phyloP scores from a whole-genome alignment of 2,888 invertebrate genomes.

The Coelinius sp. region DNA sequence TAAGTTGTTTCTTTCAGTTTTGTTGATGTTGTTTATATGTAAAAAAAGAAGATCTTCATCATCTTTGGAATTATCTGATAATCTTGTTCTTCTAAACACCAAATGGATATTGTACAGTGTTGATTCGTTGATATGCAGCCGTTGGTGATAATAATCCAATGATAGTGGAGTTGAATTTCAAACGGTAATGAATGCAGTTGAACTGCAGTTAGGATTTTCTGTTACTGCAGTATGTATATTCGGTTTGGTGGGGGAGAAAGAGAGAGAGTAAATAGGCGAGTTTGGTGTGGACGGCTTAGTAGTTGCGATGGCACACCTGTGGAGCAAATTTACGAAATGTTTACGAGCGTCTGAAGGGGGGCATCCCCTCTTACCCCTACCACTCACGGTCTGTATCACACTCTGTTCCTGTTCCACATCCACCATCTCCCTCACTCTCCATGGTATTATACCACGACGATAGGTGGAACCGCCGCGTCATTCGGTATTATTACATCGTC shows the following conservation, averaged over 20 bases:
- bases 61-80: background rate
- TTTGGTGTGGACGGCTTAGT: conserved; percentile 64
- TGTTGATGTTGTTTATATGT: background rate
- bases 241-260: background rate
- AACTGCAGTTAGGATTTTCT: conserved; percentile 4
- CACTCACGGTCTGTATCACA: conserved; percentile 45
- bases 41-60: background rate
- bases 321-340: conserved; percentile 71
- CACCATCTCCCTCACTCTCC: conserved; percentile 50
- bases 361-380: conserved; percentile 47
- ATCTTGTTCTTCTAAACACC: background rate
- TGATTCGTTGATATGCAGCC: background rate
- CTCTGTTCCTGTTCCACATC: conserved; percentile 27
- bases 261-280: conserved; percentile 66
- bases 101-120: background rate
- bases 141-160: background rate
- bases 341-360: conserved; percentile 67
- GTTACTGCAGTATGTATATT: conserved; percentile 13
- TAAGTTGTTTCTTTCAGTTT: background rate
- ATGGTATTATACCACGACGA: conserved; percentile 39
- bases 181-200: conserved; percentile 11
- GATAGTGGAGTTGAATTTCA: background rate
- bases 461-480: conserved; percentile 55
- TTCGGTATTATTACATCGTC: conserved; percentile 66
- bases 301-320: conserved; percentile 69